Percentiles rank a stretch among this genome's conserved stretches.
Evolutionary conservation across 2,797 vertebrate species (phyloP).

Genomic region (Lophura swinhoii): DNA sequence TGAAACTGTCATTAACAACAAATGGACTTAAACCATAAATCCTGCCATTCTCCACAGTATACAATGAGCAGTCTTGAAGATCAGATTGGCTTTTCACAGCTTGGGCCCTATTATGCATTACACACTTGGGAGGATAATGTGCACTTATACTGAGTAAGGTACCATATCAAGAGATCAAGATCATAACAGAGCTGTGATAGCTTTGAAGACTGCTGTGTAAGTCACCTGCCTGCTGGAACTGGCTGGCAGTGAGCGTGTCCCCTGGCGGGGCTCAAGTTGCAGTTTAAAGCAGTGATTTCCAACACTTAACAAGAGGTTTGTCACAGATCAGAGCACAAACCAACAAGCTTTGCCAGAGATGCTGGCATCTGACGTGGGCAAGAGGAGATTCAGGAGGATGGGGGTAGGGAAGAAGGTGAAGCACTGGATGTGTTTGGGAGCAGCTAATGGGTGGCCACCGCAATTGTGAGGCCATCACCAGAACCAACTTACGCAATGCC

Average conservation of each 20-base stretch:
- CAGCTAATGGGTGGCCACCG: neutral
- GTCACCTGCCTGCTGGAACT: neutral
- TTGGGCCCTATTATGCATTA: neutral
- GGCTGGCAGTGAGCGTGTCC: neutral
- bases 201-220: neutral
- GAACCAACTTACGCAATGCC: neutral
- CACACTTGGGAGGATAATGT: neutral
- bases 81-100: neutral
- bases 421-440: neutral
- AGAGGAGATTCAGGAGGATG: neutral
- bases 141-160: neutral
- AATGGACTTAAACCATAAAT: neutral
- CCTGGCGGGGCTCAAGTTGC: conserved; percentile 6
- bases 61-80: neutral
- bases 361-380: neutral
- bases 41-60: neutral
- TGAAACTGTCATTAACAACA: neutral
- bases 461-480: neutral
- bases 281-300: neutral
- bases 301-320: neutral
- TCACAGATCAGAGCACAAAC: neutral
- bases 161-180: neutral
- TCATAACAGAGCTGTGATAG: neutral
- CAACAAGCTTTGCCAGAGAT: neutral
- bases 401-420: neutral